Evolutionary conservation across 2,797 vertebrate genomes (phyloP), one percentile per base, ranked within the genome.

Genomic region (Picus viridis): DNA sequence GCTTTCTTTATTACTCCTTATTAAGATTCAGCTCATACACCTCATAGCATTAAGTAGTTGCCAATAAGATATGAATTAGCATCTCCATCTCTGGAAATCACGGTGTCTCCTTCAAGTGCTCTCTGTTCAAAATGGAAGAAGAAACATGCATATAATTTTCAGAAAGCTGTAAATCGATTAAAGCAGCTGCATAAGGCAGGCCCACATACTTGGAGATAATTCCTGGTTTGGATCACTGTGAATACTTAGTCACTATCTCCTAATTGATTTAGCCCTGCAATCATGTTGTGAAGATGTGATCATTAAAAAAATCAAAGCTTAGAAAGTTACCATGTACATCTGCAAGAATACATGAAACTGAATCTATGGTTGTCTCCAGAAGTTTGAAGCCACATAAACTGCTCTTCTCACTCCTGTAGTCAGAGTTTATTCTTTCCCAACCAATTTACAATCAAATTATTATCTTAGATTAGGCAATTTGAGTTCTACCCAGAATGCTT

Each of bases 21-120:
- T 91, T 95, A 94, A 88, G 57, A 74, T 94, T 92, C 75, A 89
- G 57, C 49, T 58, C 36, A n/a, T 88, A 88, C 27, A 90, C 49
- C 53, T 86, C 81, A 89, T 71, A 82, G 76, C 47, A 70, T 86
- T 88, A 95, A 70, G 63, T 76, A 79, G 18, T 45, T 94, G 68
- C n/a, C 92, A 93, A 68, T 86, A 82, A 84, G 57, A 82, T 49
- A 39, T 61, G 49, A 93, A 90, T 92, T 82, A 88, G 10, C 61
- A 94, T 70, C 47, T n/a, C 39, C 53, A 70, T 62, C 67, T 57
- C 53, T 82, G 68, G 58, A 84, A 93, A 69, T 2, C 0, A 2
- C 4, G 43, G 15, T 10, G 41, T 32, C 43, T 79, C 32, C 53
- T 80, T 70, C 34, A 86, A 79, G 34, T 15, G 16, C 16, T 86